Evolutionary conservation across 2,113 vertebrate species (phyloP), one percentile per base, ranked within the genome.

Genomic region (Isurus oxyrinchus): DNA sequence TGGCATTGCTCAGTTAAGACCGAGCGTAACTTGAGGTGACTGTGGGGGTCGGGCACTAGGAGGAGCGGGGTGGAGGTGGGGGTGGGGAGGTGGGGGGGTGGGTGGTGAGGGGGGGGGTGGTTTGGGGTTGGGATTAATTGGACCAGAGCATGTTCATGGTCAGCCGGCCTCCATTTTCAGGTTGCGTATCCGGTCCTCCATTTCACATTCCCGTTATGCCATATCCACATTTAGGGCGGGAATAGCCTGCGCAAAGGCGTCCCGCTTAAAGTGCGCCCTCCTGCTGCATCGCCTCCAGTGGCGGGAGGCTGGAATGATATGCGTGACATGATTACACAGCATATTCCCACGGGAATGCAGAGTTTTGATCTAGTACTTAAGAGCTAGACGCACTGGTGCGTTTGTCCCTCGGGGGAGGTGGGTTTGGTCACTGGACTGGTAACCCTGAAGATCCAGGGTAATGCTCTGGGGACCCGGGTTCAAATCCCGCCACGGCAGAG

Each of bases 171-270:
- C 63, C 63, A 66, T 66, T 66, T 76, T 76, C 10, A 72, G 27
- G 31, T 27, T 1, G 7, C 72, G 1, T 31, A 10, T n/a, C 31
- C n/a, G 0, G 6, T 49, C 44, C 25, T 7, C 8, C 6, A 0
- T 27, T 88, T 53, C 3, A 10, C 21, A 0, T 1, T 55, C 16
- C 49, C 49, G 2, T 8, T 21, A 13, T 7, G 0, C 49, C 25
- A 27, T 25, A 1, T 31, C 49, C 86, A 44, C 81, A 49, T 8
- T 88, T 27, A 53, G 19, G 40, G 21, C 27, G 49, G 86, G 21
- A 87, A 53, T 25, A 8, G 0, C 5, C 44, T 7, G 21, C 40
- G n/a, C 16, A 53, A 27, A 53, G 5, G 2, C 23, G 40, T 25
- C 44, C 49, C 1, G 19, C 84, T 25, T 5, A 6, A 84, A 84